Evolutionary conservation across 2,888 invertebrate genomes (phyloP).

Genomic region (Celastrina argiolus): DNA sequence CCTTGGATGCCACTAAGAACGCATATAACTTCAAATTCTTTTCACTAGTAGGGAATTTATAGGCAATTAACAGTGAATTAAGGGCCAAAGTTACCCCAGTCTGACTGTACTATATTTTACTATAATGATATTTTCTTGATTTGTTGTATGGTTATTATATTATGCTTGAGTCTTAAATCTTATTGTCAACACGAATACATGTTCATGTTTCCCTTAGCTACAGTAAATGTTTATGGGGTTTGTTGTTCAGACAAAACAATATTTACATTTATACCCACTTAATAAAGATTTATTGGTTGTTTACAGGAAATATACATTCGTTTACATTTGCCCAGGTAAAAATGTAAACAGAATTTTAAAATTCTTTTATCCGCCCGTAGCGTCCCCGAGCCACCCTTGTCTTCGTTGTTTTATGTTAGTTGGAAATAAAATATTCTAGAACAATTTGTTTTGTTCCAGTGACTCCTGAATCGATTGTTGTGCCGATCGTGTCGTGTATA

Average conservation of each 20-base stretch:
- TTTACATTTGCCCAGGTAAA: not conserved
- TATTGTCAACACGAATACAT: too few relatives aligned
- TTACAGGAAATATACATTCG: not conserved
- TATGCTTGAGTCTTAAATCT: too few relatives aligned
- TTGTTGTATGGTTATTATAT: too few relatives aligned
- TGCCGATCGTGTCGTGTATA: constrained; percentile 93
- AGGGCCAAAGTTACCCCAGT: too few relatives aligned
- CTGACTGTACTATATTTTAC: too few relatives aligned
- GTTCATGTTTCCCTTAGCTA: too few relatives aligned
- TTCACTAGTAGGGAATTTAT: too few relatives aligned
- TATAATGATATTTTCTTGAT: too few relatives aligned
- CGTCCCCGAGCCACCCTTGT: constrained; percentile 21
- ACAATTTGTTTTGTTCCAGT: constrained; percentile 76
- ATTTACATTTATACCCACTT: not conserved
- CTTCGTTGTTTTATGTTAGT: constrained; percentile 26
- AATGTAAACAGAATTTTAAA: constrained; percentile 4
- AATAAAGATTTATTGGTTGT: not conserved
- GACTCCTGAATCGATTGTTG: constrained; percentile 91
- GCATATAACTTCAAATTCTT: too few relatives aligned
- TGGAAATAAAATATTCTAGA: constrained; percentile 25
- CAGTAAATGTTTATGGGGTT: not conserved
- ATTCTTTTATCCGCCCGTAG: constrained; percentile 25
- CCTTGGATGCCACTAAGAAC: too few relatives aligned
- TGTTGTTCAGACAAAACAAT: not conserved
- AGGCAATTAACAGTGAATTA: too few relatives aligned